Conservation (phyloP, 2,113 vertebrate genomes). For the Chaenocephalus aceratus region DNA sequence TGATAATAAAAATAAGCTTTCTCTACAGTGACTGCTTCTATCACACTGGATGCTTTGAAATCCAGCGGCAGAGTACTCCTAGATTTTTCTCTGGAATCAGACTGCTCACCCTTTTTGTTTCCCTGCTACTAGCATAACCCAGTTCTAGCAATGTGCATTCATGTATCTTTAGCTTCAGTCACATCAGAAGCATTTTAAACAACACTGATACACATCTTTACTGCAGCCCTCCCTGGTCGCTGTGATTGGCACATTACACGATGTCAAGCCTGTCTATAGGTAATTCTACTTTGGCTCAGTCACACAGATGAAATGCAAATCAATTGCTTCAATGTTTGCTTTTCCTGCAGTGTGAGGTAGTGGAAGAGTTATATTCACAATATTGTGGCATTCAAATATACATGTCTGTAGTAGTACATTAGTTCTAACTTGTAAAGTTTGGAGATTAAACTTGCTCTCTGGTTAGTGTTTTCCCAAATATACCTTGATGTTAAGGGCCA, state of each 20-base stretch:
- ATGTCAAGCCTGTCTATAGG: neutral
- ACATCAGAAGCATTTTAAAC: constrained; percentile 18
- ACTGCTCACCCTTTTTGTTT: constrained; percentile 37
- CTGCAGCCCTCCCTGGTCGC: constrained; percentile 21
- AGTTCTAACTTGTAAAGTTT: no score
- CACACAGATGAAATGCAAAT: neutral
- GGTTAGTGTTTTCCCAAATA: neutral
- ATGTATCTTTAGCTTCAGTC: constrained; percentile 24
- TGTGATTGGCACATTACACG: neutral
- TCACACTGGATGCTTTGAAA: constrained; percentile 48
- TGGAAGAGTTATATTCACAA: neutral
- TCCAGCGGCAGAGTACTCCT: neutral
- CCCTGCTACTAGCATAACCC: constrained; percentile 37
- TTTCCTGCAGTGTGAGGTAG: neutral
- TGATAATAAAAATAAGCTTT: constrained; percentile 51
- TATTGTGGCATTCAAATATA: neutral
- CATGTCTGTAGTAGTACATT: no score
- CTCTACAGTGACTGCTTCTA: constrained; percentile 29
- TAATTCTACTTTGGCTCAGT: neutral
- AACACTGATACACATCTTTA: neutral
- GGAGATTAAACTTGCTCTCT: neutral
- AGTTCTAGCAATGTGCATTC: constrained; percentile 20
- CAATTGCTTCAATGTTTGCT: neutral
- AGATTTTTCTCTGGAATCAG: constrained; percentile 34
- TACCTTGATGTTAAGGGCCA: constrained; percentile 11